These are phyloP conservation scores for Drosophila austrosaltans DNA, from an alignment of 2,888 invertebrate genomes.

Conservation along the genomic window DNA sequence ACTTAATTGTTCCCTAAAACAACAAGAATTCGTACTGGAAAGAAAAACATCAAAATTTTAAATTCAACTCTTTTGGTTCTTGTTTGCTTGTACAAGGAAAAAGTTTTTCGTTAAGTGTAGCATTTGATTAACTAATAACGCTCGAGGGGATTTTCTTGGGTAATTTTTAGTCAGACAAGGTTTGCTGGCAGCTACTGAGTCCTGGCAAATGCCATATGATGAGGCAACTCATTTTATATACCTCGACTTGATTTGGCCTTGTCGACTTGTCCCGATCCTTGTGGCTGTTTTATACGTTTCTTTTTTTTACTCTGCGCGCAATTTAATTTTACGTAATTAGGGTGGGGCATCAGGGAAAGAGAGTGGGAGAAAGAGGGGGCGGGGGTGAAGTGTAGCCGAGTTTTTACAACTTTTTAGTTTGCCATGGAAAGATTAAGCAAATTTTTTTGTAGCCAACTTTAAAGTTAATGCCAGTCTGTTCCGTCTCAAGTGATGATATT, in stretches of 20 bases:
- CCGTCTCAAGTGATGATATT: slow-evolving; percentile 15
- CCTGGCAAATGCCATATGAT: slow-evolving; percentile 54
- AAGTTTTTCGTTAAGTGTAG: slow-evolving; percentile 39
- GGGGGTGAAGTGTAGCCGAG: slow-evolving; percentile 29
- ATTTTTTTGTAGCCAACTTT: slow-evolving; percentile 53
- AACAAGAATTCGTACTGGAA: neutral
- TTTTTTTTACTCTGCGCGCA: slow-evolving; percentile 67
- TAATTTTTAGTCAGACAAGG: slow-evolving; percentile 56
- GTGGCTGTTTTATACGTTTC: slow-evolving; percentile 35
- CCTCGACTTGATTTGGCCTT: slow-evolving; percentile 24
- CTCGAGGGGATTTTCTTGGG: slow-evolving; percentile 58
- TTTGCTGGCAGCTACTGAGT: neutral
- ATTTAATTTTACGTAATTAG: slow-evolving; percentile 50
- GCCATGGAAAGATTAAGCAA: slow-evolving; percentile 68
- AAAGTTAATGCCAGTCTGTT: slow-evolving; percentile 8
- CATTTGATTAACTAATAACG: slow-evolving; percentile 68
- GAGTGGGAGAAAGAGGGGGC: slow-evolving; percentile 2
- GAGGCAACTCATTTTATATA: slow-evolving; percentile 55
- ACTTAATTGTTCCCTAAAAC: neutral
- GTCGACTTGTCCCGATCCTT: slow-evolving; percentile 19
- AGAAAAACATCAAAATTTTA: neutral
- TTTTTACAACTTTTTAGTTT: slow-evolving; percentile 76
- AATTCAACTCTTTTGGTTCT: slow-evolving; percentile 20
- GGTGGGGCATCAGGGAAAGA: slow-evolving; percentile 11
- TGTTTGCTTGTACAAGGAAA: too few relatives aligned